Conservation (phyloP, 2,113 vertebrate species). For the Procapra przewalskii region DNA sequence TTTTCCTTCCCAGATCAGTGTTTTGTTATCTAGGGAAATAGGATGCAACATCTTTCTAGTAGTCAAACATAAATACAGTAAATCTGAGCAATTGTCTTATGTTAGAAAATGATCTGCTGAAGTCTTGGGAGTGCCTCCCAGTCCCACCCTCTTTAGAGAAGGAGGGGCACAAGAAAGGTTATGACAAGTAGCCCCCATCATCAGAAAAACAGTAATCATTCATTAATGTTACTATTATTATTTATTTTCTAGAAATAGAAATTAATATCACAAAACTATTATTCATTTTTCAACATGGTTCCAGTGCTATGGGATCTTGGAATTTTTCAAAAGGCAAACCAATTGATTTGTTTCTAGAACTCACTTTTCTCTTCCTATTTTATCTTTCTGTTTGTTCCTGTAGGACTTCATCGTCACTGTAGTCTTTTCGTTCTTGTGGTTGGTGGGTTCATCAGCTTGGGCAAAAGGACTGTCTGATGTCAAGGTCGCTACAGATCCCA, state of each 20-base stretch:
- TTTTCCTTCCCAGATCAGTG: not conserved
- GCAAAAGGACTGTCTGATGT: constrained; percentile 97
- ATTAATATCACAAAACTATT: not conserved
- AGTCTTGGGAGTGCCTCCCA: not conserved
- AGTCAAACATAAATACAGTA: not conserved
- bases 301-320: not conserved
- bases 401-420: constrained; percentile 98
- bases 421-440: constrained; percentile 98
- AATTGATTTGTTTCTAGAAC: not conserved
- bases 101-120: not conserved
- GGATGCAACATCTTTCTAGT: not conserved
- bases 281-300: not conserved
- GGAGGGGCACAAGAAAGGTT: not conserved
- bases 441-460: constrained; percentile 97
- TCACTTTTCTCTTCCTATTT: not conserved
- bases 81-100: not conserved
- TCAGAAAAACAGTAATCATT: not conserved
- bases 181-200: not conserved
- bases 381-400: constrained; percentile 58
- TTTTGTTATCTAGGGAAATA: not conserved
- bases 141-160: not conserved
- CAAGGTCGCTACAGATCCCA: constrained; percentile 92
- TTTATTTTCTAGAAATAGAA: not conserved
- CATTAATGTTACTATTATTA: not conserved
- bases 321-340: not conserved